Conservation (phyloP, 2,797 vertebrate species). For the Enteromius afrohamiltoni region DNA sequence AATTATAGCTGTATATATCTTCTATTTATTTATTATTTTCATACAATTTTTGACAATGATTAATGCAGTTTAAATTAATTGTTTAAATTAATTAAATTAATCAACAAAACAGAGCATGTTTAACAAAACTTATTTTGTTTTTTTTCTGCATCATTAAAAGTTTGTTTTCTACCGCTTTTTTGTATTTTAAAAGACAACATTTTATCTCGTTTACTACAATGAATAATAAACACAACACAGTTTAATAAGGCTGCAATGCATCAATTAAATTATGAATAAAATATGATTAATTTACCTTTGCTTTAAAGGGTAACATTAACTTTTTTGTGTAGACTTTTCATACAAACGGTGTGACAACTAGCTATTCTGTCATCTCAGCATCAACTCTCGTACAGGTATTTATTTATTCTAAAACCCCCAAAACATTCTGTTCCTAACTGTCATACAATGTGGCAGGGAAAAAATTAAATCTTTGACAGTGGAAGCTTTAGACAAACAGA, state of each 20-base stretch:
- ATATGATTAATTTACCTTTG: not conserved
- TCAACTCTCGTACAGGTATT: not conserved
- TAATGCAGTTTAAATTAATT: not conserved
- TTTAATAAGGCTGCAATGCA: too few species aligned
- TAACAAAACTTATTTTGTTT: not conserved
- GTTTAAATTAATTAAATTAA: not conserved
- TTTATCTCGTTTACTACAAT: not conserved
- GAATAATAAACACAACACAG: not conserved
- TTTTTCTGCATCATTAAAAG: not conserved
- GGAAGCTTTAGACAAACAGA: constrained; percentile 31
- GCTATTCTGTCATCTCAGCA: not conserved
- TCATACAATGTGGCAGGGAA: not conserved
- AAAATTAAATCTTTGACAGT: constrained; percentile 23
- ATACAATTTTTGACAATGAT: too few species aligned
- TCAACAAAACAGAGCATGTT: not conserved
- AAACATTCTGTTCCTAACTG: constrained; percentile 30
- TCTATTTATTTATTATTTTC: not conserved
- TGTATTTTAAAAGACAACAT: not conserved
- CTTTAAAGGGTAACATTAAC: not conserved
- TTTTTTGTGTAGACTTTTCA: not conserved
- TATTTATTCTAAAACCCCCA: constrained; percentile 1
- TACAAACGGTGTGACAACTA: not conserved
- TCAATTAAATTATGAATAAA: too few species aligned
- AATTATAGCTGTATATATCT: not conserved
- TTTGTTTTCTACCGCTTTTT: not conserved